Base-by-base conservation (phyloP, 2,113 vertebrate genomes). In the Rhabdornis inornatus region DNA sequence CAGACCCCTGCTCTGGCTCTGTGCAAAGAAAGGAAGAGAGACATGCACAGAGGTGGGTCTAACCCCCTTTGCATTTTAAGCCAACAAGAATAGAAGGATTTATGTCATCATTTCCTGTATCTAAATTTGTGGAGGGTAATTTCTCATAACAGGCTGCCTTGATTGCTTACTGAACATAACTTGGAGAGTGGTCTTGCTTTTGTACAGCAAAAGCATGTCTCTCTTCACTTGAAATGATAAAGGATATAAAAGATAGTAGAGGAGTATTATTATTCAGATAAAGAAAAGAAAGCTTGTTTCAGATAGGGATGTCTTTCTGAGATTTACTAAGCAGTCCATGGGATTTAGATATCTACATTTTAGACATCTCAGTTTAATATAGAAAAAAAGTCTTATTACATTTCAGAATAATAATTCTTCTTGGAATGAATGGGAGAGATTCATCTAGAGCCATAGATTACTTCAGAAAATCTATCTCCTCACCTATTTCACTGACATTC, bases 121-220 rank as follows among this genome's bases (percentile, higher is more conserved):
- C 44, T 83, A 69, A 56, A 68, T 84, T 87, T 75, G 40, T 35
- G 3, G 23, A 55, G 60, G 52, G 56, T 31, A 59, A 92, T 95
- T 95, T 84, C 30, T 89, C 42, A 24, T 70, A 71, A 66, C 22
- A 66, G 52, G 18, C 39, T 91, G 13, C 63, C 60, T 79, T 44
- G 49, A 60, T 78, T 78, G 64, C 72, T 69, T 70, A 55, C 39
- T 84, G 87, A 87, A 70, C 50, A 21, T 61, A 45, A 76, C 83
- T 70, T 45, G 37, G 87, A 91, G 93, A 78, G 35, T 47, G 49
- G 69, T 92, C 59, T 80, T 93, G 79, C 37, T 93, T 92, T 89
- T 74, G 50, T 63, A 47, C 21, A 80, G 56, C 66, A 89, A 80
- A 89, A 89, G 39, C 35, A 60, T 18, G 7, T 59, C 52, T 72